Evolutionary conservation across 2,888 invertebrate species (phyloP).

Genomic region (Polyploca ridens): DNA sequence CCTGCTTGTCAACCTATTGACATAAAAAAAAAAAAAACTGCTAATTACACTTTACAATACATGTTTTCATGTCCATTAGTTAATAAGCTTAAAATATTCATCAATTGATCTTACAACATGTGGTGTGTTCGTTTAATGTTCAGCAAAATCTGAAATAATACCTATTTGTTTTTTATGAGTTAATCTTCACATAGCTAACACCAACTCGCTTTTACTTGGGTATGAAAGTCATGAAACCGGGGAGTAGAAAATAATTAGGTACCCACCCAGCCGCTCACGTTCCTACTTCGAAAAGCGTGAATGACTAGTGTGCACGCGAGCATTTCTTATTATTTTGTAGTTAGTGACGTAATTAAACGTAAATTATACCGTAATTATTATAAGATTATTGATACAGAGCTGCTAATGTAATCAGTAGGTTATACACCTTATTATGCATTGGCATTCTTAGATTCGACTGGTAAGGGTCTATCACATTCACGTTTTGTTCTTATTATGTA

Average conservation of each 20-base stretch:
- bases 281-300: conserved; percentile 61
- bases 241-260: conserved; percentile 70
- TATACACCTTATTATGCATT: not conserved
- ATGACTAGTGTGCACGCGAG: conserved; percentile 71
- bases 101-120: too few species aligned
- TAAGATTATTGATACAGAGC: conserved; percentile 50
- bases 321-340: conserved; percentile 76
- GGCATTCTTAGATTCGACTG: not conserved
- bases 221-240: conserved; percentile 63
- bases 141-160: not conserved
- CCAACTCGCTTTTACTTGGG: conserved; percentile 35
- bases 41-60: too few species aligned
- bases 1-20: too few species aligned
- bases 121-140: not conserved
- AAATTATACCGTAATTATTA: conserved; percentile 64
- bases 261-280: conserved; percentile 40
- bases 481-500: not conserved
- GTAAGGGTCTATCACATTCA: not conserved
- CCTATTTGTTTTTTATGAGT: not conserved
- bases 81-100: too few species aligned
- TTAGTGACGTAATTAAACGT: conserved; percentile 73
- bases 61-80: too few species aligned
- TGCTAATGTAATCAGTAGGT: conserved; percentile 13
- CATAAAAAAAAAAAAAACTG: too few species aligned
- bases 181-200: not conserved